Base-by-base conservation (phyloP, 1,140 invertebrate species). In the Apis cerana region DNA sequence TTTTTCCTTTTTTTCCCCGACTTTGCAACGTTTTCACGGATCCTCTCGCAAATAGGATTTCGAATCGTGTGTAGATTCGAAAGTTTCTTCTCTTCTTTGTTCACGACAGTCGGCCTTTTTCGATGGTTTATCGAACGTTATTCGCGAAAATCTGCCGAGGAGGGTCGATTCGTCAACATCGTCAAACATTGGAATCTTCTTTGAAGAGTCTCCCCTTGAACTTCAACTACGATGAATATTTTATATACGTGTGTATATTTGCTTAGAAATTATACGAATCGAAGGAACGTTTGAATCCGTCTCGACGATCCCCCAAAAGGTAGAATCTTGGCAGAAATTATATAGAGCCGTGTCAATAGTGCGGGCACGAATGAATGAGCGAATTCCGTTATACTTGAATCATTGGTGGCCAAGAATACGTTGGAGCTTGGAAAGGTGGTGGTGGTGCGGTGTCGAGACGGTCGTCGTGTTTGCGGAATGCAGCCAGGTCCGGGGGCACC, bases 361-460 rank as follows among this genome's bases (percentile, higher is more conserved):
- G 12, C 58, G 48, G 15, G 8, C 33, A 33, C 33, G 33, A 33
- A 2, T 8, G 15, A 58, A 75, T 2, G 70, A 89, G 83, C 79
- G 65, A 70, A 83, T 82, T 82, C 71, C 75, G 75, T 68, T 81
- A 50, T 70, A 69, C 75, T 88, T 83, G 89, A 90, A 86, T 90
- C 85, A 88, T 80, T 70, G 52, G 56, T 13, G 15, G 76, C 85
- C 78, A 74, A 89, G 86, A 91, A 91, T 91, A 91, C 86, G 82
- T 86, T 50, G 17, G 27, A 33, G 33, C n/a, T 43, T n/a, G 27
- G 43, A 50, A 76, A 82, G 74, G 50, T 68, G 67, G 58, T 52
- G 67, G 62, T 33, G 62, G 50, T 75, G 76, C 80, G 54, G 67
- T 81, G 67, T 43, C 58, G 62, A 33, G 67, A 72, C 77, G 62